phyloP scores from a whole-genome alignment of 2,888 invertebrate species.

The Ernsta delagoae region DNA sequence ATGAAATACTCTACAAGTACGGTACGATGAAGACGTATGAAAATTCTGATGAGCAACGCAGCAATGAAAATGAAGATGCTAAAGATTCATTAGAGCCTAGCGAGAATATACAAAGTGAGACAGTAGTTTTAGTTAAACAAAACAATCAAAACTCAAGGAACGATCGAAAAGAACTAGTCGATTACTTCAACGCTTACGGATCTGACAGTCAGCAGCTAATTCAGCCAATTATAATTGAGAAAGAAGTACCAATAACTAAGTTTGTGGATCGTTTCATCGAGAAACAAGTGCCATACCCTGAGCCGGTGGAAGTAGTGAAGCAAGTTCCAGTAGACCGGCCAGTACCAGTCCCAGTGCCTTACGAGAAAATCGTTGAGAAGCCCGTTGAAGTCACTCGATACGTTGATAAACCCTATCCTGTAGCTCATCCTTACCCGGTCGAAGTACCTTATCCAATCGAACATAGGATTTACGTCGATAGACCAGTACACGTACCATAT shows the following conservation, averaged over 20 bases:
- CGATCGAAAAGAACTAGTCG: constrained; percentile 56
- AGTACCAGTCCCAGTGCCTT: constrained; percentile 71
- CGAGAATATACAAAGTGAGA: constrained; percentile 58
- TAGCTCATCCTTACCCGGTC: constrained; percentile 74
- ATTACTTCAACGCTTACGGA: constrained; percentile 55
- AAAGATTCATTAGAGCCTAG: constrained; percentile 63
- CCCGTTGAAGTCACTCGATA: constrained; percentile 50
- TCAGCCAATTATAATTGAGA: constrained; percentile 76
- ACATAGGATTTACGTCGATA: constrained; percentile 80
- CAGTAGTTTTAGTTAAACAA: constrained; percentile 60
- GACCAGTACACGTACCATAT: constrained; percentile 77
- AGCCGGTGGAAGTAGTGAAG: constrained; percentile 64
- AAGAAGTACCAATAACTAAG: constrained; percentile 75
- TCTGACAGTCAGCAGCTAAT: constrained; percentile 64
- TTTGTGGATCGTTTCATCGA: constrained; percentile 74
- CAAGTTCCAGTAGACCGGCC: constrained; percentile 72
- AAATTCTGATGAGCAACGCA: constrained; percentile 51
- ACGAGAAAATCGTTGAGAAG: constrained; percentile 82
- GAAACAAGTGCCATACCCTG: constrained; percentile 74
- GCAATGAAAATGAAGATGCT: constrained; percentile 48
- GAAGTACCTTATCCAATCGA: constrained; percentile 81
- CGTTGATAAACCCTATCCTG: no score
- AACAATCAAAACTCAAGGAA: constrained; percentile 50
- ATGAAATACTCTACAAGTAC: constrained; percentile 41
- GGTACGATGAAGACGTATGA: constrained; percentile 53